Base-by-base conservation (phyloP, 2,888 invertebrate species). In the Drosophila paucipuncta region DNA sequence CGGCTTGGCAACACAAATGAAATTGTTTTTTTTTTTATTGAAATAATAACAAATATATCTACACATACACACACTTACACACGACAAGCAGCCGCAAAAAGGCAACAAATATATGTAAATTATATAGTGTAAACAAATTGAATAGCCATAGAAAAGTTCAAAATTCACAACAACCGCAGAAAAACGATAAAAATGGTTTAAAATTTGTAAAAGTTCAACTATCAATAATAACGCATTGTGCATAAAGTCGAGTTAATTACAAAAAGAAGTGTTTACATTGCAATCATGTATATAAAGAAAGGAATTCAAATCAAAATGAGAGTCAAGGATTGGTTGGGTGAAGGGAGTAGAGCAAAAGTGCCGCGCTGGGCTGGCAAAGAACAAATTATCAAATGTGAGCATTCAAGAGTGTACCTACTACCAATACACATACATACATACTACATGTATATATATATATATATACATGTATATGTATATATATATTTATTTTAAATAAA, bases 401-500 rank as follows among this genome's bases (percentile, higher is more conserved):
- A 77, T 77, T 71, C 70, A 79, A 68, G 80, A 77, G 78, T 81
- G 83, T 88, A 89, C 80, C 90, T 87, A 74, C 76, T 65, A 82
- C 75, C 75, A 72, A 76, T 60, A 76, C 73, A 76, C 69, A 76
- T 58, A 79, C 82, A 82, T 62, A 73, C 60, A 73, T 57, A 63
- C 68, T 60, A 76, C 73, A 77, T 65, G 73, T 62, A 75, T 69
- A 76, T 67, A 72, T 55, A 79, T 79, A 79, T 59, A 73, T 49
- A 73, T 57, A 50, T 65, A 84, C 83, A 69, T 65, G 9, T 22
- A 52, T n/a, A 50, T 4, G 37, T n/a, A 37, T 39, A 39, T 39
- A 57, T n/a, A 78, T 90, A 84, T 88, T 89, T 86, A 90, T 86
- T 89, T 85, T 83, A 86, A 90, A 90, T 90, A 89, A 90, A 90